Percentiles rank a stretch among this genome's conserved stretches.
Evolutionary conservation across 2,888 invertebrate species (phyloP).

Genomic region (Ophioninae sp.): DNA sequence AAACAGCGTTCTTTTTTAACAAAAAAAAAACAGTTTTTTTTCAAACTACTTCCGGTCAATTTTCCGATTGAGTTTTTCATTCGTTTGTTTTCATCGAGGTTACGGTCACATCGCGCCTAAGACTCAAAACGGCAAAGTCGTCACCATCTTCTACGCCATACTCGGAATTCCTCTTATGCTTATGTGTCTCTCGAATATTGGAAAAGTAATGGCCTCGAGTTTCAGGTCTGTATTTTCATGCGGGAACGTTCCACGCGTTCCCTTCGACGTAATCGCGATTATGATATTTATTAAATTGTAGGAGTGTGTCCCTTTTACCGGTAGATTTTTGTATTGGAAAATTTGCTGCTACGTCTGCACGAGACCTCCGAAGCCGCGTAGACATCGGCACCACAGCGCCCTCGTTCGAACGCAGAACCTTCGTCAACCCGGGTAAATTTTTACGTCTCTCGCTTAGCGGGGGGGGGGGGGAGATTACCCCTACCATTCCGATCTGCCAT

Average conservation of each 20-base stretch:
- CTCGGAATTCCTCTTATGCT: constrained; percentile 97
- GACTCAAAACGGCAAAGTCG: constrained; percentile 95
- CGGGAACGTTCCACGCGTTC: background rate
- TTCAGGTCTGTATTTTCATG: constrained; percentile 84
- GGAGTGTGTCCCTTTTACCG: constrained; percentile 10
- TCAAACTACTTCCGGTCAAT: background rate
- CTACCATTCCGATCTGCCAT: too few species aligned
- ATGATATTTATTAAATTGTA: constrained; percentile 7
- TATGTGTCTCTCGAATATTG: constrained; percentile 95
- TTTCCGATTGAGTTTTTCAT: background rate
- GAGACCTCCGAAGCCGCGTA: constrained; percentile 85
- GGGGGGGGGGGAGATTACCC: background rate
- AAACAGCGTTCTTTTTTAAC: too few species aligned
- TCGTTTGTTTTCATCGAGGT: constrained; percentile 82
- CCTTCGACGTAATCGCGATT: background rate
- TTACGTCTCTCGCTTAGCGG: background rate
- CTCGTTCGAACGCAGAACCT: constrained; percentile 77
- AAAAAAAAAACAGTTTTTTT: too few species aligned
- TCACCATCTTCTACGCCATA: constrained; percentile 97
- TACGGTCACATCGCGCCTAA: constrained; percentile 98
- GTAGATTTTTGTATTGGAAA: constrained; percentile 94
- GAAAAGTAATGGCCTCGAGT: constrained; percentile 96
- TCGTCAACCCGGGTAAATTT: constrained; percentile 75
- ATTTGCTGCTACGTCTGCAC: constrained; percentile 95
- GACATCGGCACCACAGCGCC: constrained; percentile 77